These are phyloP conservation scores for Aphaenogaster floridana DNA, from an alignment of 1,140 invertebrate genomes.

Conservation along the genomic window DNA sequence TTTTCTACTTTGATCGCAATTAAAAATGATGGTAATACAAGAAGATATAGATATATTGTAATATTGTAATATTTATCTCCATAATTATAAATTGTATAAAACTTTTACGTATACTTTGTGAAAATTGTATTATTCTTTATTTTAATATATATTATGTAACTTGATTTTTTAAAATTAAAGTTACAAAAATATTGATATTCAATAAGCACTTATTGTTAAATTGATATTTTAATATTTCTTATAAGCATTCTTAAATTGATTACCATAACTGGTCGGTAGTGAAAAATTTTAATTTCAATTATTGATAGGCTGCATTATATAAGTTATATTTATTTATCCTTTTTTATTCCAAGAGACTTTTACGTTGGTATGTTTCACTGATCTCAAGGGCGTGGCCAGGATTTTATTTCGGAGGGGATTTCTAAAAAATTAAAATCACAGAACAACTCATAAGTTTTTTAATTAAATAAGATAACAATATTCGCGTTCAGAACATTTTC, in stretches of 20 bases:
- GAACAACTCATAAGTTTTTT: no score
- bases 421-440: no score
- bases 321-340: not conserved
- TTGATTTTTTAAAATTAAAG: not conserved
- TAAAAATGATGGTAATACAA: not conserved
- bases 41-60: not conserved
- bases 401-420: no score
- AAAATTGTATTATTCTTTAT: not conserved
- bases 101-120: not conserved
- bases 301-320: not conserved
- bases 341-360: not conserved
- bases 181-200: not conserved
- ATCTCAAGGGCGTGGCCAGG: no score
- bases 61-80: not conserved
- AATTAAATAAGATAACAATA: no score
- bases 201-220: not conserved
- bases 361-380: not conserved
- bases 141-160: not conserved
- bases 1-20: constrained; percentile 7
- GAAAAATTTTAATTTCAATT: not conserved
- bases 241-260: not conserved
- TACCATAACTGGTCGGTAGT: not conserved
- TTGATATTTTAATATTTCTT: not conserved
- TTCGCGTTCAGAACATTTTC: no score
- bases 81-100: not conserved